Base-by-base conservation (phyloP, 2,113 vertebrate species). In the Guaruba guarouba region DNA sequence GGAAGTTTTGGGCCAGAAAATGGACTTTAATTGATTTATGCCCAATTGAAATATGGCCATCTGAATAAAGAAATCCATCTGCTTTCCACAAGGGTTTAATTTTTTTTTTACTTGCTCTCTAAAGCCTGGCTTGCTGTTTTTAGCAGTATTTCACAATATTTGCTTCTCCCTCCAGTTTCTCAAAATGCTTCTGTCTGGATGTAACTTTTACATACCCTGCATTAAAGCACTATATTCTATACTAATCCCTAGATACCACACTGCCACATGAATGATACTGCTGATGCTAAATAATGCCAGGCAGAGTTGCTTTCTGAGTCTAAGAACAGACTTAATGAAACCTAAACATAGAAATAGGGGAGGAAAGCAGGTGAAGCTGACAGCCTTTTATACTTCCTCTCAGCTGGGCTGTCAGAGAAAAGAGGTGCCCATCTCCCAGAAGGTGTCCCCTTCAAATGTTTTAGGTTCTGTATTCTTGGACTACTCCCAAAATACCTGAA, bases 151-250 rank as follows among this genome's bases (percentile, higher is more conserved):
- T 78, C 82, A 35, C 31, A 67, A 11, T 29, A 29, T 48, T 74
- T 66, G 17, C 5, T 83, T 90, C 20, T 75, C 17, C 49, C 13
- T 70, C 17, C 49, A 48, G 39, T 70, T 87, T 49, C 63, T 74
- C 44, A 59, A 13, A 64, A 41, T 27, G 49, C 22, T 83, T 57
- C 11, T 41, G 13, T 37, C 51, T 63, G 37, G 31, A 24, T 1
- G 2, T 14, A 23, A 24, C 1, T 3, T 31, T 43, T 39, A 49
- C 33, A 27, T 13, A 23, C 17, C 0, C 1, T 66, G 35, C 18
- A 33, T 57, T 73, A 48, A 66, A 18, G 27, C 18, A 80, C 16
- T 37, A 8, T 44, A 44, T 73, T 68, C 17, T 64, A 11, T 52
- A 88, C 54, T 66, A 74, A 54, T 70, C 23, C 41, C 17, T 37